Conservation (phyloP, 2,113 vertebrate genomes). For the Coryphaenoides rupestris region DNA sequence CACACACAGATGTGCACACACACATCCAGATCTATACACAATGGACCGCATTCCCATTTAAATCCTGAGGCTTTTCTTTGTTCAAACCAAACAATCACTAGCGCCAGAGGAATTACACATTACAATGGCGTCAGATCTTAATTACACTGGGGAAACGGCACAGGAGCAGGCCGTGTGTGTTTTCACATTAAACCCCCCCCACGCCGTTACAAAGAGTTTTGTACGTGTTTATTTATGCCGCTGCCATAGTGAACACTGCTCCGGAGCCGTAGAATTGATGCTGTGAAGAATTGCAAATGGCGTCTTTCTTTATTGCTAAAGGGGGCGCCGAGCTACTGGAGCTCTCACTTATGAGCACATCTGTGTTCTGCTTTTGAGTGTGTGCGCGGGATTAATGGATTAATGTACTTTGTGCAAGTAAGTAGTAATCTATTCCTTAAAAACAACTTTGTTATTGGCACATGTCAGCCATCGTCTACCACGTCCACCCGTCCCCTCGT, state of each 20-base stretch:
- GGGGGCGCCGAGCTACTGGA: background rate
- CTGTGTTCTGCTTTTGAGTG: background rate
- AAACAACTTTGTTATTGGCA: too few species aligned
- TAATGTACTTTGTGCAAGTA: background rate
- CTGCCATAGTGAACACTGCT: background rate
- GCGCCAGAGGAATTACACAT: constrained; percentile 5
- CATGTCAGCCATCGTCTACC: background rate
- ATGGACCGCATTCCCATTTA: background rate
- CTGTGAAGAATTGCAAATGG: background rate
- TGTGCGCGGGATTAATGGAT: background rate
- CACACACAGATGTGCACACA: background rate
- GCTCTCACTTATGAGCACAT: background rate
- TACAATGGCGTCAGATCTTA: constrained; percentile 18
- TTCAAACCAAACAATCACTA: background rate
- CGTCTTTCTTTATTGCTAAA: background rate
- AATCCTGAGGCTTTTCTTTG: constrained; percentile 11
- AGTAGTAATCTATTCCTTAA: too few species aligned
- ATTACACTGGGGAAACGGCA: constrained; percentile 19
- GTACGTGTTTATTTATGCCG: background rate
- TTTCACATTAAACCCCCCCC: background rate
- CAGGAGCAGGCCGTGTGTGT: background rate
- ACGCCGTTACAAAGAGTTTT: background rate
- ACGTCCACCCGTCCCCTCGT: constrained; percentile 1
- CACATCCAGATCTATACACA: background rate
- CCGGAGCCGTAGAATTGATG: background rate